Percentiles rank a stretch among this genome's conserved stretches.
phyloP scores from a whole-genome alignment of 2,797 vertebrate species.

The Notolepis coatsorum region DNA sequence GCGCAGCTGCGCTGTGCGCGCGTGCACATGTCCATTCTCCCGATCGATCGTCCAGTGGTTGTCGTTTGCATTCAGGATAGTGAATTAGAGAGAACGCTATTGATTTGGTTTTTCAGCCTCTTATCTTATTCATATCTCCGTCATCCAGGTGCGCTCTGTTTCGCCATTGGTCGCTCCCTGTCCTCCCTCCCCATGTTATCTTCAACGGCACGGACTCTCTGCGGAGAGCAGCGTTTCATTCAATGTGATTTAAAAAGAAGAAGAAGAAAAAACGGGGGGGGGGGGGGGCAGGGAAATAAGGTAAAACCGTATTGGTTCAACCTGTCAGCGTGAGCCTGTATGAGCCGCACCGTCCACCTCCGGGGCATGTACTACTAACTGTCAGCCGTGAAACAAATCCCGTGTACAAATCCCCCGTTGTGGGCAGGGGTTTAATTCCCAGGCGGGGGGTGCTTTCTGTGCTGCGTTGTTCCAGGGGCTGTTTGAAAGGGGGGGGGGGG shows the following conservation, averaged over 20 bases:
- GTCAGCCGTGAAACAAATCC: background rate
- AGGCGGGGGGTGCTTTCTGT: constrained; percentile 20
- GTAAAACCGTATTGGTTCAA: constrained; percentile 22
- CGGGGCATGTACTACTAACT: background rate
- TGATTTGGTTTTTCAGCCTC: constrained; percentile 75
- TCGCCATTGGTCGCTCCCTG: constrained; percentile 28
- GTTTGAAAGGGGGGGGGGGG: background rate
- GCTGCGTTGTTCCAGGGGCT: constrained; percentile 23
- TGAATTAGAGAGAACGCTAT: constrained; percentile 82
- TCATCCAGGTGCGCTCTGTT: constrained; percentile 53
- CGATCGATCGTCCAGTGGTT: constrained; percentile 76
- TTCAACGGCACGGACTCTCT: background rate
- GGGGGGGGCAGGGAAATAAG: too few relatives aligned
- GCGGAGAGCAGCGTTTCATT: constrained; percentile 19
- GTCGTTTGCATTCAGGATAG: constrained; percentile 82
- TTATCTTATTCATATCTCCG: constrained; percentile 78
- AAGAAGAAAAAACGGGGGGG: constrained; percentile 10
- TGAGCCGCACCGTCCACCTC: background rate
- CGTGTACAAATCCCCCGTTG: constrained; percentile 10
- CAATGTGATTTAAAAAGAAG: too few relatives aligned
- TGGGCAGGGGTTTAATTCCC: background rate
- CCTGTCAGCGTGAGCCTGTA: constrained; percentile 11
- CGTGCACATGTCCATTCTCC: constrained; percentile 44
- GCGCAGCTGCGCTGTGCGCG: background rate
- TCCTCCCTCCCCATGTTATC: constrained; percentile 14